Evolutionary conservation across 2,888 invertebrate species (phyloP).

Genomic region (Brachylomia viminalis): DNA sequence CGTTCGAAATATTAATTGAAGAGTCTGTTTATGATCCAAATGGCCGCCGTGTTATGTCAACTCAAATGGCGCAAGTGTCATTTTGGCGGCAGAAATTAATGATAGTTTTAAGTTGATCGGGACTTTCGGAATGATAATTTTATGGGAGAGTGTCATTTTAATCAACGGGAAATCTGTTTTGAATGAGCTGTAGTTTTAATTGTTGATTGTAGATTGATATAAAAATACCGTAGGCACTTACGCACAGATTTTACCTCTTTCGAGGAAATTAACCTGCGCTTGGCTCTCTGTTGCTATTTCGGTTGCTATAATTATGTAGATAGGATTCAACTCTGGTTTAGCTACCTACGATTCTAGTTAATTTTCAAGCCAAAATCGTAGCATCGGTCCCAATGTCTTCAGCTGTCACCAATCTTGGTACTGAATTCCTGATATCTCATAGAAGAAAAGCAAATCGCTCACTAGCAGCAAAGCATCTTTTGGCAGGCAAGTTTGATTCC

Average conservation of each 20-base stretch:
- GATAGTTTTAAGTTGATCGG: neutral
- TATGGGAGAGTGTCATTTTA: neutral
- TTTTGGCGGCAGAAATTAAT: constrained; percentile 25
- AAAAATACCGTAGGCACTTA: neutral
- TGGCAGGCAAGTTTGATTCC: neutral
- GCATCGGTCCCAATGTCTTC: neutral
- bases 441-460: neutral
- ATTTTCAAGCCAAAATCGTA: neutral
- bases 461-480: neutral
- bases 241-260: neutral
- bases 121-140: constrained; percentile 1
- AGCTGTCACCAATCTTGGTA: neutral
- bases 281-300: neutral
- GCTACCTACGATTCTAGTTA: neutral
- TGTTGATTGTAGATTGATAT: neutral
- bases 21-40: constrained; percentile 22
- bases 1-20: constrained; percentile 56
- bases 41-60: constrained; percentile 24
- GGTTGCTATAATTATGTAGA: neutral
- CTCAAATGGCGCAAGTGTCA: constrained; percentile 24
- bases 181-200: neutral
- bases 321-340: neutral
- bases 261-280: neutral
- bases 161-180: constrained; percentile 18
- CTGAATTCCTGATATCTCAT: neutral